A percentile compares a stretch with the other conserved stretches of the same genome.
Evolutionary conservation across 2,113 vertebrate species (phyloP).

Genomic region (Recurvirostra avosetta): DNA sequence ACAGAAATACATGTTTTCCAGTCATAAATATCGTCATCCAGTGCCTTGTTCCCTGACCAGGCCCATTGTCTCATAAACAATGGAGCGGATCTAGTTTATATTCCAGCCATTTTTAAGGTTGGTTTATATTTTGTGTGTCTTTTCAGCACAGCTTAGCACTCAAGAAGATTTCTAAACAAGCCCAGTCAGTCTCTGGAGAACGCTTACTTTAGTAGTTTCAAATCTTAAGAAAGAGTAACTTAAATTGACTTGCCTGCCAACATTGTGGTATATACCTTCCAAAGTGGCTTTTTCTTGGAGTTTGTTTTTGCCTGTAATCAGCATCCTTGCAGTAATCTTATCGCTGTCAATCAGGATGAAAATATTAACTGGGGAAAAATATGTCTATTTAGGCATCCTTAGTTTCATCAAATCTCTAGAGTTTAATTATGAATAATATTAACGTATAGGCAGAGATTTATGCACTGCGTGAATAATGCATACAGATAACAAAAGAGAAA

Average conservation of each 20-base stretch:
- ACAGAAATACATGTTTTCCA: neutral
- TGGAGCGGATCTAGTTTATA: neutral
- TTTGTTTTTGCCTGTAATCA: conserved; percentile 14
- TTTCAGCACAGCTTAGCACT: neutral
- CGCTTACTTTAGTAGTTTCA: neutral
- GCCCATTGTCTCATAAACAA: neutral
- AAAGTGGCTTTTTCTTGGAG: neutral
- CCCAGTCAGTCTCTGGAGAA: neutral
- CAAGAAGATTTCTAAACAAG: neutral
- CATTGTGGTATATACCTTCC: neutral
- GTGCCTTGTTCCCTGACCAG: neutral
- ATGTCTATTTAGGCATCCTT: neutral
- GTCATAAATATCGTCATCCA: neutral
- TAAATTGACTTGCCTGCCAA: neutral
- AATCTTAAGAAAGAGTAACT: neutral
- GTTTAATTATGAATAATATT: conserved; percentile 42
- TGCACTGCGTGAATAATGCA: neutral
- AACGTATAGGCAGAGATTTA: neutral
- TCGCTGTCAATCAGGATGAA: conserved; percentile 11
- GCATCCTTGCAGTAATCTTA: conserved; percentile 8
- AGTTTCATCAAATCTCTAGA: conserved; percentile 8
- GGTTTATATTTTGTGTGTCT: neutral
- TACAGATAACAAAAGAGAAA: neutral
- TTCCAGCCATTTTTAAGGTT: neutral
- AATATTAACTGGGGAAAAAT: neutral